Conservation (phyloP, 53 echinoderm and acorn worm species). For the Zoroaster sp. region DNA sequence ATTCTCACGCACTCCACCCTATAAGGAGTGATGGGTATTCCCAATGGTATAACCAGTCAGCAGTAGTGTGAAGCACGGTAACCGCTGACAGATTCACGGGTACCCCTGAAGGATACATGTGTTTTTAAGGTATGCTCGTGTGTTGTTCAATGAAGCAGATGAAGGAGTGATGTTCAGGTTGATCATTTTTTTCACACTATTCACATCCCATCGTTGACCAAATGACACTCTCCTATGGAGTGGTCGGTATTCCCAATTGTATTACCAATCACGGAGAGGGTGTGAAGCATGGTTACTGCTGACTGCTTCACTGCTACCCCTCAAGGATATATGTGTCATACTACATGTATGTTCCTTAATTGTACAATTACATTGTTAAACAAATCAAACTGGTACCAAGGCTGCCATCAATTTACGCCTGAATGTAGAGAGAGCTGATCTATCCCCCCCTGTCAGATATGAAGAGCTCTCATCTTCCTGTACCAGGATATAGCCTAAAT, state of each 20-base stretch:
- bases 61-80: slow-evolving; percentile 11
- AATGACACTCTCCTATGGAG: neutral
- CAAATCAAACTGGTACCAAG: neutral
- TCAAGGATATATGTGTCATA: neutral
- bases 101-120: slow-evolving; percentile 6
- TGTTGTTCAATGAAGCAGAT: no score
- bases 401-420: neutral
- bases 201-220: no score
- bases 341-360: neutral
- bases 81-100: slow-evolving; percentile 9
- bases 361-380: neutral
- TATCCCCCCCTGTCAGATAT: neutral
- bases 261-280: slow-evolving; percentile 8
- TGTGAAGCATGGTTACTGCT: slow-evolving; percentile 12
- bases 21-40: neutral
- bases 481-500: neutral
- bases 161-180: no score
- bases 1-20: neutral
- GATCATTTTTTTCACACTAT: no score
- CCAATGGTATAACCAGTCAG: slow-evolving; percentile 10
- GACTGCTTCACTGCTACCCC: slow-evolving; percentile 19
- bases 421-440: neutral
- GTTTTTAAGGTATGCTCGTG: no score
- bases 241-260: no score
- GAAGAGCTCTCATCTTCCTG: neutral